Conservation (phyloP, 2,888 invertebrate genomes). For the Xestia c-nigrum region DNA sequence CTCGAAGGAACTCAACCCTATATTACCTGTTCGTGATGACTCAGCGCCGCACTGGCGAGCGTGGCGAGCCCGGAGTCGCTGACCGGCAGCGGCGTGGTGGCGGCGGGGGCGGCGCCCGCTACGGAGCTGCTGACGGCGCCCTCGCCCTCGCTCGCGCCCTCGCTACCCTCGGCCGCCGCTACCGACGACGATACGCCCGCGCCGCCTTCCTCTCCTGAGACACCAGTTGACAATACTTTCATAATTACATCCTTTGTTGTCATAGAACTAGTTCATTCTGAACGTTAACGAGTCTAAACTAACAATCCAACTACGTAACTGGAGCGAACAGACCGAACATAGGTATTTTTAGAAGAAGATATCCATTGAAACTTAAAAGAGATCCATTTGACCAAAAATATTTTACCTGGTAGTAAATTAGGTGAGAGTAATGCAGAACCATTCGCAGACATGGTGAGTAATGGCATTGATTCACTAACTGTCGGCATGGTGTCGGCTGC, state of each 20-base stretch:
- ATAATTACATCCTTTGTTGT: neutral
- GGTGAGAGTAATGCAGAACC: slow-evolving; percentile 85
- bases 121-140: slow-evolving; percentile 80
- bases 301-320: neutral
- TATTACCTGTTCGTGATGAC: slow-evolving; percentile 72
- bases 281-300: neutral
- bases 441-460: slow-evolving; percentile 83
- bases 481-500: slow-evolving; percentile 85
- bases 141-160: slow-evolving; percentile 72
- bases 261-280: neutral
- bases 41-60: slow-evolving; percentile 93
- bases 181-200: slow-evolving; percentile 83
- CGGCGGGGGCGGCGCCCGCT: slow-evolving; percentile 76
- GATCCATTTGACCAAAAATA: neutral
- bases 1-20: too few species aligned
- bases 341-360: neutral
- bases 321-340: neutral
- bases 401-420: slow-evolving; percentile 79
- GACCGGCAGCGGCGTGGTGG: slow-evolving; percentile 85
- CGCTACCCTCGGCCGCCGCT: slow-evolving; percentile 68
- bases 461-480: slow-evolving; percentile 85
- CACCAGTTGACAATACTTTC: neutral
- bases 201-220: slow-evolving; percentile 77
- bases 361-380: neutral
- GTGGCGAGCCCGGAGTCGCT: slow-evolving; percentile 92